Percentiles rank a stretch among this genome's conserved stretches.
phyloP scores from a whole-genome alignment of 2,113 vertebrate species.

The Nerophis ophidion region DNA sequence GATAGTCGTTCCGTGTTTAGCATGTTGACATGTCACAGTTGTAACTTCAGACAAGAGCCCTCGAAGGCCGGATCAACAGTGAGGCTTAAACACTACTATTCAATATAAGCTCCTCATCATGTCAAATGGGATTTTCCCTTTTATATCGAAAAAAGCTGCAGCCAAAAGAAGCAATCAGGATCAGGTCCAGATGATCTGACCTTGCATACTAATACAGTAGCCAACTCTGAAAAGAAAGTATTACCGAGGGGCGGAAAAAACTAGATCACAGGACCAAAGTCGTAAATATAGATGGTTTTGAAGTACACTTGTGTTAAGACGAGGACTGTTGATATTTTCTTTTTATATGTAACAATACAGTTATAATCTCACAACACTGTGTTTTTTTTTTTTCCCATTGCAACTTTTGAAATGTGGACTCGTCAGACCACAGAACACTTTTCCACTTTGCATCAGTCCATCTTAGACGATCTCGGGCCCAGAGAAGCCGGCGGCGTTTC shows the following conservation, averaged over 20 bases:
- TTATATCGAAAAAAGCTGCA: neutral
- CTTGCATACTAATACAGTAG: neutral
- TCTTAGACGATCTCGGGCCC: no score
- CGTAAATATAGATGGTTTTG: neutral
- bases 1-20: no score
- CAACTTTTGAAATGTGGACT: no score
- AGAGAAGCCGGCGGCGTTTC: no score
- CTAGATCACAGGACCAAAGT: neutral
- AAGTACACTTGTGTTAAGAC: neutral
- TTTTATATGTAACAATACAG: no score
- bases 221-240: neutral
- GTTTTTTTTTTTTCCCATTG: no score
- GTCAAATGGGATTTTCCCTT: conserved; percentile 8
- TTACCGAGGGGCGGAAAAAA: neutral
- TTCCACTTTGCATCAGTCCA: no score
- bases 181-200: neutral
- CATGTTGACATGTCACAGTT: no score
- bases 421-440: no score
- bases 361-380: no score
- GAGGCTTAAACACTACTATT: conserved; percentile 3
- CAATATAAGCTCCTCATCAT: conserved; percentile 2
- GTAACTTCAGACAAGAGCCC: no score
- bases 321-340: no score
- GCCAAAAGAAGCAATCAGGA: conserved; percentile 3
- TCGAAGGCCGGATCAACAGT: neutral